Evolutionary conservation across 2,888 invertebrate genomes (phyloP).

Genomic region (Hartigia nigra): DNA sequence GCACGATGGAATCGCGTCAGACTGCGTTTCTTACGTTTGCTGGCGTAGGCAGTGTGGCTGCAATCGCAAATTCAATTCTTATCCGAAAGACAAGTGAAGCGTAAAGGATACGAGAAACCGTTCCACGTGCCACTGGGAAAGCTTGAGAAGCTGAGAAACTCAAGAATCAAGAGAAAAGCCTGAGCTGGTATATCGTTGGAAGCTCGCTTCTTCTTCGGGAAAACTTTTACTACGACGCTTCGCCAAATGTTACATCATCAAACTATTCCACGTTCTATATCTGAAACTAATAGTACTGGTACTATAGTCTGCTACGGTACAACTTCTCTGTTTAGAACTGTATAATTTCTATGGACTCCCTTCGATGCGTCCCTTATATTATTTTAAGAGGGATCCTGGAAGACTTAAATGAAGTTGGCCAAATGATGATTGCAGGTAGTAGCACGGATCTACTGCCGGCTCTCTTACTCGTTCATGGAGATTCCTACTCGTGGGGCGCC

Average conservation of each 20-base stretch:
- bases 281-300: neutral
- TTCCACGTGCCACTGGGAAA: neutral
- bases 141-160: neutral
- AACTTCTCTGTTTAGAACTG: neutral
- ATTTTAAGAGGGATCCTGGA: neutral
- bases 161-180: neutral
- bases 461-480: constrained; percentile 91
- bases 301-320: neutral
- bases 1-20: neutral
- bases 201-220: neutral
- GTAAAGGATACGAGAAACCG: neutral
- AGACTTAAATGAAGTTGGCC: neutral
- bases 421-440: constrained; percentile 65
- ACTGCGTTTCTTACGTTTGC: neutral
- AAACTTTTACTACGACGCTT: neutral
- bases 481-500: constrained; percentile 96
- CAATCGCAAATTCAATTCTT: neutral
- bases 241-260: neutral
- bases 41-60: neutral
- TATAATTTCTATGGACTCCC: neutral
- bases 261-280: neutral
- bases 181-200: neutral
- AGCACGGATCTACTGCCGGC: constrained; percentile 78
- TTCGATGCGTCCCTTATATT: neutral
- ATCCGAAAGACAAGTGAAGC: neutral